Evolutionary conservation across 2,113 vertebrate species (phyloP).

Genomic region (Mirza zaza): DNA sequence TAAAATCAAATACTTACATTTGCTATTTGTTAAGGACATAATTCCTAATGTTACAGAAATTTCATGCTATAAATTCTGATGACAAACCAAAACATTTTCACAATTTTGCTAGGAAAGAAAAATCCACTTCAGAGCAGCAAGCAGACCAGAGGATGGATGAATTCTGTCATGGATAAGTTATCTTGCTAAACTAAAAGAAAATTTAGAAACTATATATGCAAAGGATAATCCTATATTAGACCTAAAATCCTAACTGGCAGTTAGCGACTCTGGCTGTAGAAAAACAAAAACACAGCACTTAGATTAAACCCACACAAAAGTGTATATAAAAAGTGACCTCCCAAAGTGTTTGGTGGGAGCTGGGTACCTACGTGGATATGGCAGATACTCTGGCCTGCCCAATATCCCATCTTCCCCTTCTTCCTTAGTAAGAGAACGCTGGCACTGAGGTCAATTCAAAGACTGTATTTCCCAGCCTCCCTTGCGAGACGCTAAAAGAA

Average conservation of each 20-base stretch:
- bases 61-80: neutral
- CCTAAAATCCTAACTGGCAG: neutral
- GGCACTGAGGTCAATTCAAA: neutral
- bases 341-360: neutral
- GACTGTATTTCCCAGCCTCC: neutral
- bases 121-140: neutral
- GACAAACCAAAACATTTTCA: neutral
- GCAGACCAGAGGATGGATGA: neutral
- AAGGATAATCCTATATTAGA: neutral
- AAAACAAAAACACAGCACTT: neutral
- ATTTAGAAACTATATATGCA: neutral
- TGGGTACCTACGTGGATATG: no score
- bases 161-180: neutral
- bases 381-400: neutral
- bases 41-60: neutral
- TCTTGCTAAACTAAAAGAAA: neutral
- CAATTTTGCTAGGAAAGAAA: constrained; percentile 18
- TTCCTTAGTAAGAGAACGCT: neutral
- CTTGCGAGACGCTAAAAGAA: neutral
- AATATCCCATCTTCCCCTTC: neutral
- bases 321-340: neutral
- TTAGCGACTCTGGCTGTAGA: neutral
- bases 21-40: neutral
- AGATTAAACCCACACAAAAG: neutral
- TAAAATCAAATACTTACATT: neutral